A percentile compares a stretch with the other conserved stretches of the same genome.
phyloP scores from a whole-genome alignment of 2,113 vertebrate genomes.

The Heloderma charlesbogerti region DNA sequence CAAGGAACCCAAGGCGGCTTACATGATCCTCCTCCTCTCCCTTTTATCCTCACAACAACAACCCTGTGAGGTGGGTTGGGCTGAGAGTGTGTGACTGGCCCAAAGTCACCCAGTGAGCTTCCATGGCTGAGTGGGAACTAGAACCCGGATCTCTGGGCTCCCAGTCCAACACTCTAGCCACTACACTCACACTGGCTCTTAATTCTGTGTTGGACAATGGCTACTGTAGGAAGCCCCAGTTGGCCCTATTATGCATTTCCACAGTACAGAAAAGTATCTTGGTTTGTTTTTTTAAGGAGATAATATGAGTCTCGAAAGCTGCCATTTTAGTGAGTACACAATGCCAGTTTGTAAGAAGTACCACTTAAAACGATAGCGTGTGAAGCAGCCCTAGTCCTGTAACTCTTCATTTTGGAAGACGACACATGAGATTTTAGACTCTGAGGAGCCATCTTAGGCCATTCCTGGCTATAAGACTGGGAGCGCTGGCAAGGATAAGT shows the following conservation, averaged over 20 bases:
- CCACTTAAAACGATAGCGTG: not conserved
- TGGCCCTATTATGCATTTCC: not conserved
- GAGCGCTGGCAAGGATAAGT: not conserved
- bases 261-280: too few relatives aligned
- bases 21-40: too few relatives aligned
- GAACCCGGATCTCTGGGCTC: too few relatives aligned
- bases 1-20: too few relatives aligned
- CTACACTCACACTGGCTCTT: too few relatives aligned
- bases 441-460: not conserved
- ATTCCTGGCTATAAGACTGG: not conserved
- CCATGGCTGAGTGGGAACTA: too few relatives aligned
- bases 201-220: too few relatives aligned
- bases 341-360: not conserved
- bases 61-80: too few relatives aligned
- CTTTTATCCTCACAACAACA: too few relatives aligned
- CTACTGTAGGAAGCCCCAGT: not conserved
- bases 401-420: not conserved
- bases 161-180: too few relatives aligned
- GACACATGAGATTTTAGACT: not conserved
- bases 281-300: not conserved
- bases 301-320: not conserved
- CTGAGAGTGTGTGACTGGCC: too few relatives aligned
- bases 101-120: too few relatives aligned
- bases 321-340: not conserved
- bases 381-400: not conserved